Evolutionary conservation across 2,797 vertebrate genomes (phyloP).

Genomic region (Diceros bicornis): DNA sequence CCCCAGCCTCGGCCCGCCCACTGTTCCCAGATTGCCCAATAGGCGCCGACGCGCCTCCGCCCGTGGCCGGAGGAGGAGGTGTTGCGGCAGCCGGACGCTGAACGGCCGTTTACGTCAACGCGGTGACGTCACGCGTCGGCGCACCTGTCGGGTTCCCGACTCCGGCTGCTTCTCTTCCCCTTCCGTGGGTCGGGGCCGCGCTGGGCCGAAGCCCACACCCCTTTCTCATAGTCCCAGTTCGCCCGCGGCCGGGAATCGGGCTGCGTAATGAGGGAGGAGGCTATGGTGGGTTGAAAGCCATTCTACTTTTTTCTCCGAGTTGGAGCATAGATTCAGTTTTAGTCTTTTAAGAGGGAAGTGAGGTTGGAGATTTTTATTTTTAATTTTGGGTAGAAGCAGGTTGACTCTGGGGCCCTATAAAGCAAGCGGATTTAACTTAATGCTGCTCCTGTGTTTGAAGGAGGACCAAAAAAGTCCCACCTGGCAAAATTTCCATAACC

Average conservation of each 20-base stretch:
- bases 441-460: conserved; percentile 29
- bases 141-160: conserved; percentile 69
- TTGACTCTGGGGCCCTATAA: background rate
- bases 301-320: background rate
- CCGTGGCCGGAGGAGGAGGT: background rate
- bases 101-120: conserved; percentile 73
- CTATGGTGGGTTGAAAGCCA: conserved; percentile 49
- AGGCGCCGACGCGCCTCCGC: background rate
- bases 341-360: conserved; percentile 8
- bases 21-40: conserved; percentile 51
- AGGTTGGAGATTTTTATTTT: conserved; percentile 65
- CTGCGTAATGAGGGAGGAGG: background rate
- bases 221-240: background rate
- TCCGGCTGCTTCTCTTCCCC: background rate
- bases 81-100: background rate
- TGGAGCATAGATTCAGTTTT: conserved; percentile 5
- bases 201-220: background rate
- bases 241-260: background rate
- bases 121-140: conserved; percentile 75
- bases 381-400: conserved; percentile 39
- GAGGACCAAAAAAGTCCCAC: conserved; percentile 3
- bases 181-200: conserved; percentile 42
- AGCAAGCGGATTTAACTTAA: conserved; percentile 46
- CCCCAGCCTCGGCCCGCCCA: background rate
- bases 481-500: conserved; percentile 50